Evolutionary conservation across 1,140 invertebrate genomes (phyloP), one percentile per base, ranked within the genome.

Genomic region (Heliconius hermathena): DNA sequence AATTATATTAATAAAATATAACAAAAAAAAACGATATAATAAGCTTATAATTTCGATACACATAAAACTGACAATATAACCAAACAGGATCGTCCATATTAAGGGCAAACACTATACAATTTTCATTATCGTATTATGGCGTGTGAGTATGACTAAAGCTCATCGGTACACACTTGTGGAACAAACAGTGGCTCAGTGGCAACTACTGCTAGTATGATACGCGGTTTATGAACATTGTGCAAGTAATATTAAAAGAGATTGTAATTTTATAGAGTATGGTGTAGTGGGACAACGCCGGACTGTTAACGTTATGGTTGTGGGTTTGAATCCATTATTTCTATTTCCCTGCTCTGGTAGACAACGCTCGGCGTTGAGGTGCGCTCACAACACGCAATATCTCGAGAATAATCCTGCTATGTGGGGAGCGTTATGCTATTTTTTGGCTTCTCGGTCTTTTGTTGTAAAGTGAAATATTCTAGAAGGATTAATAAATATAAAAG

Each of bases 71-170:
- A 66, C 22, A 29, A 29, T 26, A 66, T 60, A 66, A 66, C 60
- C 60, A 66, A 66, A 66, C 60, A 66, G 26, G 26, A 66, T 66
- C 8, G 54, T 57, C 60, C 26, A 66, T 66, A 29, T 66, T 66
- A 66, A 26, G 26, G 22, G 2, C n/a, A 66, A 16, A 66, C 60
- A 11, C 22, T 16, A 66, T 29, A 29, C 60, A 66, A 66, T 66
- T 66, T 66, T 66, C 60, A 66, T 66, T 29, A 66, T 66, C 22
- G 60, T 16, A 22, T 66, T 29, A 66, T 29, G 60, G 4, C 26
- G 60, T 66, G 60, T 66, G 13, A 6, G 60, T 66, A 66, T 66
- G 60, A 66, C 29, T 66, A 66, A 66, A 66, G 60, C 60, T n/a
- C 60, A 18, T 66, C 0, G 60, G 60, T 66, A 66, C 60, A 66